Evolutionary conservation across 2,888 invertebrate species (phyloP), one percentile per base, ranked within the genome.

Genomic region (Lucinisca nassula): DNA sequence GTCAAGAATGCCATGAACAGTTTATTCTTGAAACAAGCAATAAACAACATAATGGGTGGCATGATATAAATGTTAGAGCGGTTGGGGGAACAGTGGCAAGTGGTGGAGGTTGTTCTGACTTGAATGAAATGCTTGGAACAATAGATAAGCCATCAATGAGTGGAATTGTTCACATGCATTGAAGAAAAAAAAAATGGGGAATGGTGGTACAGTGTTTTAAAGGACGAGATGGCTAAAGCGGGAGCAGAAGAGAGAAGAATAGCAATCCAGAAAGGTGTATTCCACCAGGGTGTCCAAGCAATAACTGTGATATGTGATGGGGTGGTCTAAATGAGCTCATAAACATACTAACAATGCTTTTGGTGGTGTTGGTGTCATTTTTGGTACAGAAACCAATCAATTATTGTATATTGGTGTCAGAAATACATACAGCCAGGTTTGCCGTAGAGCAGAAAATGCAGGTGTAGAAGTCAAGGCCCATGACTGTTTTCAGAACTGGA

Each of bases 281-380:
- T 51, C 24, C 79, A 74, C 79, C n/a, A 83, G 37, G 84, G 85
- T 38, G 70, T 90, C 4, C 84, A 88, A 12, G 73, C 76, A 32
- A 75, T 86, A 40, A 86, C 81, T 37, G 84, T 91, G 0, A 85
- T 91, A 4, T 51, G 55, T 58, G 91, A 91, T 86, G 90, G 88
- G 17, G 10, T 92, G 90, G 91, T 58, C 67, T 8, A 91, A 92
- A 55, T 35, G 87, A 21, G 77, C 84, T 0, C 89, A 90, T 45
- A 90, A 88, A 74, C 92, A 91, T 55, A 75, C 84, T 0, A 90
- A 90, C 67, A 88, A 91, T 87, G 90, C 88, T 1, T 32, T 83
- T 27, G 90, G 90, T 27, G 90, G 90, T 27, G 90, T 91, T 32
- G 88, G 70, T 1, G 80, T 90, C 4, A 89, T 92, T 10, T 85